phyloP scores from a whole-genome alignment of 2,888 invertebrate species.

The Ferdinandea cuprea region DNA sequence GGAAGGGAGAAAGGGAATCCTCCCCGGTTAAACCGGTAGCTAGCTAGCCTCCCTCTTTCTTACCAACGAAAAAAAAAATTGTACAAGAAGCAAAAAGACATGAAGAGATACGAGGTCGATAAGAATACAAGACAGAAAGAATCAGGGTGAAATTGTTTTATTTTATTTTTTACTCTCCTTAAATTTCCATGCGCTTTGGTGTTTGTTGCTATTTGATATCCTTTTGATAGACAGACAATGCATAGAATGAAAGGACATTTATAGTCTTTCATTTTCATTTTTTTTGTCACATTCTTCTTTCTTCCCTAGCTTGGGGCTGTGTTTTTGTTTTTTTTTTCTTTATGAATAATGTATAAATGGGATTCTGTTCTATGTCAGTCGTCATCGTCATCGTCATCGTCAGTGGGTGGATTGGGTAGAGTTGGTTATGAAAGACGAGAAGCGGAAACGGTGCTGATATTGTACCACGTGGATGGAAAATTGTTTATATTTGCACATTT shows the following conservation, averaged over 20 bases:
- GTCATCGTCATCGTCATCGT: too few relatives aligned
- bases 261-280: conserved; percentile 42
- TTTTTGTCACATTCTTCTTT: neutral
- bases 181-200: conserved; percentile 65
- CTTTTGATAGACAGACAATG: conserved; percentile 72
- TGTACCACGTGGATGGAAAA: neutral
- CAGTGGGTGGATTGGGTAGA: neutral
- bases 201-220: conserved; percentile 70
- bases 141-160: conserved; percentile 26
- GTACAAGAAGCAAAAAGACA: neutral
- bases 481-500: conserved; percentile 31
- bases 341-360: conserved; percentile 69
- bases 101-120: conserved; percentile 33
- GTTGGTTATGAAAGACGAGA: too few relatives aligned
- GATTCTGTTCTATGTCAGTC: conserved; percentile 30
- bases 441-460: neutral
- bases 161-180: conserved; percentile 24
- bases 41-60: too few relatives aligned
- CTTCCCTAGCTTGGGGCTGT: neutral
- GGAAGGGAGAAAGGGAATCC: conserved; percentile 22
- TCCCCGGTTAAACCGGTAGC: neutral
- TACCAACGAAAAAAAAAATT: neutral
- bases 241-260: conserved; percentile 59
- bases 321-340: conserved; percentile 11
- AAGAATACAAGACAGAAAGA: conserved; percentile 17